phyloP scores from a whole-genome alignment of 1,140 invertebrate genomes.

The Tetramorium simillimum region DNA sequence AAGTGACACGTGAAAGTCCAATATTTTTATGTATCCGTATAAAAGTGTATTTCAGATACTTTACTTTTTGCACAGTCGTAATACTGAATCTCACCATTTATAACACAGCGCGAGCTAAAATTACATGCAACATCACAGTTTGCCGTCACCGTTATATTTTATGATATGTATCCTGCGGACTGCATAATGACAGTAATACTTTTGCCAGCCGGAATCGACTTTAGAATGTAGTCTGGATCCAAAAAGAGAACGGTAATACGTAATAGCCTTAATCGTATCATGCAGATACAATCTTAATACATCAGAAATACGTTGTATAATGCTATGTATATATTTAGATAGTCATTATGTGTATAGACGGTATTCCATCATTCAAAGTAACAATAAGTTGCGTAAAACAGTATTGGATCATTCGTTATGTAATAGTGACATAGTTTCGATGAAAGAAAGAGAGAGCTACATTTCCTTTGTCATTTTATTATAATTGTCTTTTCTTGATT shows the following conservation, averaged over 20 bases:
- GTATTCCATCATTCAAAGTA: constrained; percentile 41
- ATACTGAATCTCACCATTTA: constrained; percentile 27
- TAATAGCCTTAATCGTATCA: constrained; percentile 59
- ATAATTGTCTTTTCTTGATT: constrained; percentile 3
- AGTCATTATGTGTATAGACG: constrained; percentile 18
- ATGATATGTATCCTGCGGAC: constrained; percentile 47
- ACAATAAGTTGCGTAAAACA: constrained; percentile 67
- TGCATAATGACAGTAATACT: constrained; percentile 54
- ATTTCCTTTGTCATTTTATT: background rate
- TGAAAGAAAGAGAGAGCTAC: background rate
- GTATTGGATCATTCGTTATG: constrained; percentile 16
- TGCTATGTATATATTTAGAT: constrained; percentile 39
- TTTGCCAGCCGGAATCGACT: constrained; percentile 52
- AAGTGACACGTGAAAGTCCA: background rate
- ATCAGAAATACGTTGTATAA: constrained; percentile 58
- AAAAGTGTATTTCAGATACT: background rate
- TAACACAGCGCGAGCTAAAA: constrained; percentile 29
- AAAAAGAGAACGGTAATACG: constrained; percentile 52
- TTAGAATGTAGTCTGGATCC: constrained; percentile 40
- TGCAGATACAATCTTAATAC: constrained; percentile 40
- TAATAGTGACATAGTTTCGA: constrained; percentile 31
- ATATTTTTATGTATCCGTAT: constrained; percentile 8
- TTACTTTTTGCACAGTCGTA: background rate
- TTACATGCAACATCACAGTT: constrained; percentile 40
- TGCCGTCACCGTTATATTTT: constrained; percentile 40